A percentile compares a stretch with the other conserved stretches of the same genome.
Evolutionary conservation across 2,113 vertebrate genomes (phyloP).

Genomic region (Stegastes partitus): DNA sequence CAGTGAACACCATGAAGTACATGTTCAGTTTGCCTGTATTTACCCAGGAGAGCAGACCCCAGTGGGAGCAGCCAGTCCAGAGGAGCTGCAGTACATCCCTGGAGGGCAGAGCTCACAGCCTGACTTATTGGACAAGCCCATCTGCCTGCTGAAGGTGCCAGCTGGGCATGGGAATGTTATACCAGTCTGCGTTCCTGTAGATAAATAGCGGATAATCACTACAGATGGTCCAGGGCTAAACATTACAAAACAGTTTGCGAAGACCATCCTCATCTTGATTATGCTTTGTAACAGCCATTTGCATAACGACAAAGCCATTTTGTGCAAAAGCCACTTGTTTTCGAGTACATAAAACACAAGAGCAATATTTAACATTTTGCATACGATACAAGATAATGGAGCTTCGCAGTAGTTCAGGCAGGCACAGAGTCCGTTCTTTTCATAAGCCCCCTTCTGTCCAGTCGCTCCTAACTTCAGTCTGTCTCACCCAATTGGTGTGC

Average conservation of each 20-base stretch:
- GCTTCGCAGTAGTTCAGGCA: too few species aligned
- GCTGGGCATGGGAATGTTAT: constrained; percentile 83
- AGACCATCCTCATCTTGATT: constrained; percentile 39
- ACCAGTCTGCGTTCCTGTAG: constrained; percentile 80
- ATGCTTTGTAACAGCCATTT: constrained; percentile 41
- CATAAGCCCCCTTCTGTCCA: too few species aligned
- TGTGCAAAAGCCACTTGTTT: constrained; percentile 31
- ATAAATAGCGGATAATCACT: constrained; percentile 63
- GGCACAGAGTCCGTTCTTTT: too few species aligned
- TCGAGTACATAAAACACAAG: constrained; percentile 5
- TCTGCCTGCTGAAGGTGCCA: constrained; percentile 82
- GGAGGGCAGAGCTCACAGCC: constrained; percentile 88
- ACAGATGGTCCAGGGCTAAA: constrained; percentile 68
- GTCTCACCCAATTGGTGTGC: too few species aligned
- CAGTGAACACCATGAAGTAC: constrained; percentile 22
- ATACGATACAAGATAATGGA: neutral
- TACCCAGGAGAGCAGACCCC: constrained; percentile 87
- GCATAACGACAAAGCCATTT: constrained; percentile 57
- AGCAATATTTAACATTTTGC: neutral
- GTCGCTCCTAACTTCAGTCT: too few species aligned
- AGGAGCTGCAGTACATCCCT: constrained; percentile 88
- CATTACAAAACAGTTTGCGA: constrained; percentile 53
- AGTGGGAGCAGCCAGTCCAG: constrained; percentile 81
- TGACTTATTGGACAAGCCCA: constrained; percentile 74
- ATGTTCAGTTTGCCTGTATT: constrained; percentile 42